Conservation (phyloP, 2,888 invertebrate species). For the Drosophila rubida region DNA sequence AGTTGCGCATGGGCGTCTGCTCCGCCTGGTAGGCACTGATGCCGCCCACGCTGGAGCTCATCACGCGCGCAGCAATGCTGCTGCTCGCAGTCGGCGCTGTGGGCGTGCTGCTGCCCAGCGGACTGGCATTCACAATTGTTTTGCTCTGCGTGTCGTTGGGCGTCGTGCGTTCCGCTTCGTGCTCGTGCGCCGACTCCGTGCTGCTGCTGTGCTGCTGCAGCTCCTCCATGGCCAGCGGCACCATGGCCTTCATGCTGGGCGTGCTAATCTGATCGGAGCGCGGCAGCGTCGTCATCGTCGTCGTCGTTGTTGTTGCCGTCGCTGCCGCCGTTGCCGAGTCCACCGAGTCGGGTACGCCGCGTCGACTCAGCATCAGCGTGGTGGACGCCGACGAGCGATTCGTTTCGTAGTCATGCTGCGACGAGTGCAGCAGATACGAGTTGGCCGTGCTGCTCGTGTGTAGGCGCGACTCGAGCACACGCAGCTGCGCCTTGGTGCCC, state of each 20-base stretch:
- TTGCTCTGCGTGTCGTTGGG: slow-evolving; percentile 59
- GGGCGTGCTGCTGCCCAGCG: slow-evolving; percentile 64
- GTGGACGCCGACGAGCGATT: slow-evolving; percentile 83
- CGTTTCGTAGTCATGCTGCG: slow-evolving; percentile 82
- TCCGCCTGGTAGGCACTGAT: slow-evolving; percentile 70
- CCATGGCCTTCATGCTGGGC: slow-evolving; percentile 87
- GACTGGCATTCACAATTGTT: slow-evolving; percentile 50
- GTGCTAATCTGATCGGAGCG: slow-evolving; percentile 85
- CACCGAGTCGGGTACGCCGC: slow-evolving; percentile 71
- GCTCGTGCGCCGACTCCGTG: slow-evolving; percentile 88
- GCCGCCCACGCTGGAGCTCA: slow-evolving; percentile 82
- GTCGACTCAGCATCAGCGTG: slow-evolving; percentile 81
- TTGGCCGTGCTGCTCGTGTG: slow-evolving; percentile 84
- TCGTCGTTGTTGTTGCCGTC: slow-evolving; percentile 53
- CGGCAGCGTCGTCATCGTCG: slow-evolving; percentile 59
- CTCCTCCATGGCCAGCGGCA: slow-evolving; percentile 86
- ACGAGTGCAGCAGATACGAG: slow-evolving; percentile 83
- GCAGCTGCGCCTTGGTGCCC: slow-evolving; percentile 91
- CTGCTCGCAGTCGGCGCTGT: slow-evolving; percentile 21
- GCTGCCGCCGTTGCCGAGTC: slow-evolving; percentile 58
- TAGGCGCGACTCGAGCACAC: slow-evolving; percentile 88
- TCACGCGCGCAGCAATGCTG: slow-evolving; percentile 66
- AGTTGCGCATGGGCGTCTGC: slow-evolving; percentile 59
- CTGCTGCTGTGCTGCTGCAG: slow-evolving; percentile 86
- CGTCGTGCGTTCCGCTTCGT: slow-evolving; percentile 71